phyloP scores from a whole-genome alignment of 2,797 vertebrate species.

The Sebastiscus tertius region DNA sequence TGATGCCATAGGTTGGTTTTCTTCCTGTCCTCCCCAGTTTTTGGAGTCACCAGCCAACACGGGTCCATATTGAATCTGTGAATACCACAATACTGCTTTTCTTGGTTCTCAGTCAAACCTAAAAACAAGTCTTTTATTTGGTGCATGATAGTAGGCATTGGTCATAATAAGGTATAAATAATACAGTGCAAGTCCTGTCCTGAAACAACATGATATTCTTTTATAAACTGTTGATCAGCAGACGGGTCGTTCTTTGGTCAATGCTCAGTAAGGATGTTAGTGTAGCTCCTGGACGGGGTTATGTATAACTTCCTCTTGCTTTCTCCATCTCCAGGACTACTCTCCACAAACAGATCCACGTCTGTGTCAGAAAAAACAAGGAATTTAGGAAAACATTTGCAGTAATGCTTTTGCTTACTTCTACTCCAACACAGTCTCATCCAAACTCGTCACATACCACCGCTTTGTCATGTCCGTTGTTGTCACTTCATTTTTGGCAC shows the following conservation, averaged over 20 bases:
- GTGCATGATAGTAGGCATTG: slow-evolving; percentile 19
- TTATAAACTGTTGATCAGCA: background rate
- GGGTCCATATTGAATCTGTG: background rate
- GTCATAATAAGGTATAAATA: slow-evolving; percentile 51
- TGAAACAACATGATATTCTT: slow-evolving; percentile 9
- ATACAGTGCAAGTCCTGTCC: slow-evolving; percentile 44
- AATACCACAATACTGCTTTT: background rate
- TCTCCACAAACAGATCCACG: slow-evolving; percentile 64
- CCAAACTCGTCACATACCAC: too few relatives aligned
- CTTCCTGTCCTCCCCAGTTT: background rate
- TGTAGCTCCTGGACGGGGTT: background rate
- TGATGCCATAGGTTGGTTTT: background rate
- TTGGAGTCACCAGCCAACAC: background rate
- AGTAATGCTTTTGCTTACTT: background rate
- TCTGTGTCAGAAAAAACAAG: slow-evolving; percentile 38
- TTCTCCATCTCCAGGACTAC: slow-evolving; percentile 9
- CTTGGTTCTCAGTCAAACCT: slow-evolving; percentile 17
- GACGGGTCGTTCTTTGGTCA: slow-evolving; percentile 3
- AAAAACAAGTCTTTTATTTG: slow-evolving; percentile 49
- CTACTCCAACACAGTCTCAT: background rate
- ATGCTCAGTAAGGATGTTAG: background rate
- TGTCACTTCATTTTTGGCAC: too few relatives aligned
- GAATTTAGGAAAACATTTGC: background rate
- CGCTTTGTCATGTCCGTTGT: too few relatives aligned
- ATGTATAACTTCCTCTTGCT: background rate